Evolutionary conservation across 2,888 invertebrate species (phyloP).

Genomic region (Tetrapedia diversipes): DNA sequence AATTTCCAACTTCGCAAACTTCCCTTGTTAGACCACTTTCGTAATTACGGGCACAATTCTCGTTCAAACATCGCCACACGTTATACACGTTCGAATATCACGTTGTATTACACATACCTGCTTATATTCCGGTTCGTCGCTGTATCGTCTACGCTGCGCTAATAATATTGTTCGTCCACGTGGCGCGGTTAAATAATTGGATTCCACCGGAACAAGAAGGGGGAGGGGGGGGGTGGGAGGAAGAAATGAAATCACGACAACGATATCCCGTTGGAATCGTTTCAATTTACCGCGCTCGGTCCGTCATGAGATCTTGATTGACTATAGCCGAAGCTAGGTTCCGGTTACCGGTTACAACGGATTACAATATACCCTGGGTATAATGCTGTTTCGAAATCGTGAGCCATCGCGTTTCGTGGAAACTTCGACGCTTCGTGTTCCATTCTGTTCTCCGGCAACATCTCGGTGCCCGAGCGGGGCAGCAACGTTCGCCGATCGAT

Average conservation of each 20-base stretch:
- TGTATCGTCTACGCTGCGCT: no score
- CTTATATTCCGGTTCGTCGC: no score
- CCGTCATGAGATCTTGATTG: slow-evolving; percentile 46
- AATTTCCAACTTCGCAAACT: no score
- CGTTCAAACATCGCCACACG: no score
- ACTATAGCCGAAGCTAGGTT: slow-evolving; percentile 37
- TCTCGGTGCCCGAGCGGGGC: slow-evolving; percentile 30
- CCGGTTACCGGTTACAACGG: slow-evolving; percentile 47
- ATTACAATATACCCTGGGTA: slow-evolving; percentile 45
- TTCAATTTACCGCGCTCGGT: slow-evolving; percentile 38
- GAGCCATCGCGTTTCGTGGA: slow-evolving; percentile 36
- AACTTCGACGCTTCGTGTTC: slow-evolving; percentile 39
- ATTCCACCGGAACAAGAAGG: neutral
- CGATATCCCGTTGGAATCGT: slow-evolving; percentile 27
- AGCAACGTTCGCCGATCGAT: slow-evolving; percentile 41
- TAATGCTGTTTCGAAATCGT: slow-evolving; percentile 52
- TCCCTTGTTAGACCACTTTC: no score
- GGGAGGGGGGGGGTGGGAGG: no score
- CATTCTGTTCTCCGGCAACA: slow-evolving; percentile 37
- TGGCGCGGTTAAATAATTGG: slow-evolving; percentile 13
- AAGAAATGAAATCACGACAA: slow-evolving; percentile 43
- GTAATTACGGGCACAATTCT: no score
- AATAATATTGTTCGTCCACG: neutral
- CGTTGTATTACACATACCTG: no score
- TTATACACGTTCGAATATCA: no score